Percentiles rank a stretch among this genome's conserved stretches.
These are phyloP conservation scores for Chaetorhynchus papuensis DNA, from an alignment of 2,113 vertebrate species.

Conservation along the genomic window DNA sequence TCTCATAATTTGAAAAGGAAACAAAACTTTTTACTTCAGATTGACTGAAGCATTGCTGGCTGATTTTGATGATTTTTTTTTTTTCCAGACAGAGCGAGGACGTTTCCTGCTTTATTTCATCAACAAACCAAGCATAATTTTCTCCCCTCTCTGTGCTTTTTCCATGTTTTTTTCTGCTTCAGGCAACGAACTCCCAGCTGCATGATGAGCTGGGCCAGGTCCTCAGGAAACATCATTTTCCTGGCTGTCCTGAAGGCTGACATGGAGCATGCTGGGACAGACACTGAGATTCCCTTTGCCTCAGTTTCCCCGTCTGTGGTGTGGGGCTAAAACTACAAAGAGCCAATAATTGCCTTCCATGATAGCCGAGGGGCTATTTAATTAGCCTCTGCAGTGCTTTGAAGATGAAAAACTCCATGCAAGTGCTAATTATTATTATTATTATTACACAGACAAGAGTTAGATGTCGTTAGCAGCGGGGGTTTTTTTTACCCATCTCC, in stretches of 20 bases:
- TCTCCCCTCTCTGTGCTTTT: not conserved
- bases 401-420: conserved; percentile 57
- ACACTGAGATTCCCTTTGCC: not conserved
- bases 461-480: not conserved
- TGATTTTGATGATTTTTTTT: not conserved
- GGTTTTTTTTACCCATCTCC: not conserved
- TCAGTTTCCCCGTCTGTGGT: conserved; percentile 25
- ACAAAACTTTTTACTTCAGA: not conserved
- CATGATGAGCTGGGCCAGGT: not conserved
- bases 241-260: not conserved
- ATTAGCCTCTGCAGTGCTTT: conserved; percentile 58
- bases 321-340: conserved; percentile 43
- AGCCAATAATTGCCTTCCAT: conserved; percentile 20
- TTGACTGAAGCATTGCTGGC: not conserved
- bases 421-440: conserved; percentile 68
- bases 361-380: conserved; percentile 42
- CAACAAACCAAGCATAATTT: not conserved
- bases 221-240: not conserved
- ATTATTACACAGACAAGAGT: conserved; percentile 48
- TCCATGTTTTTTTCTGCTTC: not conserved
- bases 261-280: not conserved
- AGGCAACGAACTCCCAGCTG: not conserved
- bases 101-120: not conserved
- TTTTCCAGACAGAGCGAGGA: not conserved
- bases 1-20: conserved; percentile 14